Conservation (phyloP, 2,888 invertebrate genomes). For the Rotaria sp. region DNA sequence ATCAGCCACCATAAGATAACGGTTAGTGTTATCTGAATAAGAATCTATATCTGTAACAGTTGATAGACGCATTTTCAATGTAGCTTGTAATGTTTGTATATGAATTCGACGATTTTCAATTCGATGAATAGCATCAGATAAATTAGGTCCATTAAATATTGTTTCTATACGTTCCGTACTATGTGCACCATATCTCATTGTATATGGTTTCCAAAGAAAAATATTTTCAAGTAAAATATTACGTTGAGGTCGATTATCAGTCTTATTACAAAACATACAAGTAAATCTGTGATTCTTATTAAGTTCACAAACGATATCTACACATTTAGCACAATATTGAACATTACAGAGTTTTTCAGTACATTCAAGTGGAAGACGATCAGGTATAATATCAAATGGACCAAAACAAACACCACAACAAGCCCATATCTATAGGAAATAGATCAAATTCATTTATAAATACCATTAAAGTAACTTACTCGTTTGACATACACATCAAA, state of each 20-base stretch:
- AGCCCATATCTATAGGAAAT: not conserved
- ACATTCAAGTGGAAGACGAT: not conserved
- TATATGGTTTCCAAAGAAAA: not conserved
- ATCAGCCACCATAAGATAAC: not conserved
- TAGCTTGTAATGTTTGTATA: not conserved
- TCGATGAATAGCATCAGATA: not conserved
- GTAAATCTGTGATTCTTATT: not conserved
- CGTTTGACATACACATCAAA: not conserved
- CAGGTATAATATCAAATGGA: not conserved
- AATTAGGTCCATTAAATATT: not conserved
- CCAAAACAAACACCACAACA: not conserved
- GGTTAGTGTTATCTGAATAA: not conserved
- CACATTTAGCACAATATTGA: not conserved
- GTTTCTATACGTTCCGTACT: not conserved
- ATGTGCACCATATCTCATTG: not conserved
- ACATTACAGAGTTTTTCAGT: not conserved
- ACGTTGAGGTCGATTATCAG: not conserved
- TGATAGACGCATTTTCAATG: not conserved
- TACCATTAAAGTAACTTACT: not conserved
- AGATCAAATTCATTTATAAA: not conserved
- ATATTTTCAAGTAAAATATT: not conserved
- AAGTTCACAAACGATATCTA: not conserved
- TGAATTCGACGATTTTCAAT: not conserved
- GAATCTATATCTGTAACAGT: not conserved
- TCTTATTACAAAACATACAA: not conserved